Conservation (phyloP, 2,113 vertebrate genomes). For the Silurus asotus region DNA sequence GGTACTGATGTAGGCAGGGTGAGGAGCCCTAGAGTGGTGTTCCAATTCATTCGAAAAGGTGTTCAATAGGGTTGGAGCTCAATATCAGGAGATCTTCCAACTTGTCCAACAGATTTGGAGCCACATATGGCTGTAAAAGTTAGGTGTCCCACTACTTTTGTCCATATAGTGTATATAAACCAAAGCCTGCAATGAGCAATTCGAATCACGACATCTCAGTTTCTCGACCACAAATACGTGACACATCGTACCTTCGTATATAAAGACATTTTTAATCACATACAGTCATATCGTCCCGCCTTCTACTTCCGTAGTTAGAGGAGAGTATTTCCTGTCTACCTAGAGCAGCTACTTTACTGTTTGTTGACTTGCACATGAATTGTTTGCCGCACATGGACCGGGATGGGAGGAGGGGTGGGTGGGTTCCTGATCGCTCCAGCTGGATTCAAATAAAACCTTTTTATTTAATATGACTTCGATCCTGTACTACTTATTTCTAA, state of each 20-base stretch:
- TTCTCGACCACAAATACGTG: background rate
- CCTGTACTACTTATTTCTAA: background rate
- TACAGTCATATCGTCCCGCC: background rate
- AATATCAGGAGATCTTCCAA: no score
- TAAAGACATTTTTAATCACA: background rate
- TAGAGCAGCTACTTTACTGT: slow-evolving; percentile 8
- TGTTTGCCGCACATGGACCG: background rate
- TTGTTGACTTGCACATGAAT: background rate
- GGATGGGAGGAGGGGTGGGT: no score
- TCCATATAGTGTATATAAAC: no score
- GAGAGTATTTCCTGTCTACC: background rate
- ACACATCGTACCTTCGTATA: background rate
- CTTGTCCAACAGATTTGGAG: no score
- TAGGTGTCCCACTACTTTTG: no score
- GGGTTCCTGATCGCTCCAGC: background rate
- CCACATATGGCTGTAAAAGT: no score
- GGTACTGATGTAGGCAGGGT: no score
- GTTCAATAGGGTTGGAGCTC: no score
- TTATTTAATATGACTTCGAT: slow-evolving; percentile 9
- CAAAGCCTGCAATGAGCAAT: background rate
- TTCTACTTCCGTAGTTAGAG: background rate
- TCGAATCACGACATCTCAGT: background rate
- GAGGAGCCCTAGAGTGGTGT: no score
- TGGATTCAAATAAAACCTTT: slow-evolving; percentile 12
- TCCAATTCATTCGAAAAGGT: no score